Percentiles rank a stretch among this genome's conserved stretches.
Conservation (phyloP, 1,140 invertebrate species). For the Monomorium pharaonis region DNA sequence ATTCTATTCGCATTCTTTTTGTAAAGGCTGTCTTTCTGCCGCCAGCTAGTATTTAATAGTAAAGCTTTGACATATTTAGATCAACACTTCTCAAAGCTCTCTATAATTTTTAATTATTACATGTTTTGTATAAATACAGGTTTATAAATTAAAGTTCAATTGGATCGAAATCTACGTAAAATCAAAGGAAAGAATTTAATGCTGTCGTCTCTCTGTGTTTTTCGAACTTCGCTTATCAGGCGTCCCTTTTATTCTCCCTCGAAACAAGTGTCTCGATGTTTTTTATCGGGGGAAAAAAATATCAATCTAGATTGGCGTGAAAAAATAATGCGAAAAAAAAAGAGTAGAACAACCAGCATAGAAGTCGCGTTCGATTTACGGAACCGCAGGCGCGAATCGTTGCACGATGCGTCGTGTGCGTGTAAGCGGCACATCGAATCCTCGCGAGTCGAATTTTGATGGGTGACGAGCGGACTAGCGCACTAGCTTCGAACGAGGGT, state of each 20-base stretch:
- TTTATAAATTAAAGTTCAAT: not conserved
- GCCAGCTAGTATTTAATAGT: not conserved
- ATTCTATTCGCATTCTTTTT: slow-evolving; percentile 6
- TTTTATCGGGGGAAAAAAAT: not conserved
- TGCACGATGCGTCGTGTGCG: slow-evolving; percentile 40
- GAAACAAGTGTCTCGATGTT: slow-evolving; percentile 8
- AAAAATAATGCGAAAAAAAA: slow-evolving; percentile 11
- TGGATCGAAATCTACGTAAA: not conserved
- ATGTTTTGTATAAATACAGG: not conserved
- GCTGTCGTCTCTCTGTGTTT: not conserved
- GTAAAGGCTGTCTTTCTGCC: not conserved
- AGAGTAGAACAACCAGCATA: not conserved
- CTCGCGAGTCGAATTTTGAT: slow-evolving; percentile 46
- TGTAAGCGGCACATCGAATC: not conserved
- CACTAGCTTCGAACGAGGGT: slow-evolving; percentile 47
- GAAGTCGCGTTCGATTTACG: slow-evolving; percentile 5
- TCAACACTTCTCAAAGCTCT: not conserved
- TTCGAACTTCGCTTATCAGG: not conserved
- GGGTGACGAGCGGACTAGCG: slow-evolving; percentile 34
- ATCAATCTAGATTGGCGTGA: slow-evolving; percentile 2
- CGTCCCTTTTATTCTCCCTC: not conserved
- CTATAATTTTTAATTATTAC: not conserved
- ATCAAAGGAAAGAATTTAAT: not conserved
- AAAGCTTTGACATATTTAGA: not conserved
- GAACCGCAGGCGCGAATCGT: slow-evolving; percentile 15